Evolutionary conservation across 2,888 invertebrate genomes (phyloP).

Genomic region (Myathropa florea): DNA sequence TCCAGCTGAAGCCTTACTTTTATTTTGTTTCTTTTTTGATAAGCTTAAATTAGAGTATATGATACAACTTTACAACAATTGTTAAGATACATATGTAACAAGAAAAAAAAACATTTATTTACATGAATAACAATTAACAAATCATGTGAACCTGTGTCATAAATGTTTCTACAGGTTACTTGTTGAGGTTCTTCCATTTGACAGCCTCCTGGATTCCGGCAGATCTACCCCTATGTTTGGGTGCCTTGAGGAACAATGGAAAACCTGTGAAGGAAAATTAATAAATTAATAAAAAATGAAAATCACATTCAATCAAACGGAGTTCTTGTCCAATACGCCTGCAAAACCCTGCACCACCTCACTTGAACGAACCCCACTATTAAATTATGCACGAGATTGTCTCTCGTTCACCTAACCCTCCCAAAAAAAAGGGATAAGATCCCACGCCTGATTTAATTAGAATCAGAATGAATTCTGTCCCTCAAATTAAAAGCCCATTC

Average conservation of each 20-base stretch:
- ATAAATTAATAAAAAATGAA: neutral
- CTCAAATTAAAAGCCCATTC: slow-evolving; percentile 51
- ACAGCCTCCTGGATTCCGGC: slow-evolving; percentile 78
- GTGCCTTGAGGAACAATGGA: slow-evolving; percentile 77
- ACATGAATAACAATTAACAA: neutral
- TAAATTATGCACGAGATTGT: slow-evolving; percentile 26
- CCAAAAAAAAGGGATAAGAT: neutral
- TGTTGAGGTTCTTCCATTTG: slow-evolving; percentile 77
- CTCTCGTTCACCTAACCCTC: neutral
- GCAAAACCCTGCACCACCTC: neutral
- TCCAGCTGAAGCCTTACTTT: neutral
- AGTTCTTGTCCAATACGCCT: neutral
- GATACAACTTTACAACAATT: neutral
- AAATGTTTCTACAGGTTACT: slow-evolving; percentile 73
- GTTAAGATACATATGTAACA: neutral
- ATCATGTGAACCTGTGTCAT: neutral
- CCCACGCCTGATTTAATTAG: slow-evolving; percentile 38
- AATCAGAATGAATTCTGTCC: slow-evolving; percentile 36
- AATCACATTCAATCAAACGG: neutral
- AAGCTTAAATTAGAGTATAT: neutral
- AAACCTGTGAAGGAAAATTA: slow-evolving; percentile 74
- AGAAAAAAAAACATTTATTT: neutral
- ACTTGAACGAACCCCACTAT: neutral
- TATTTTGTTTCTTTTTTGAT: neutral
- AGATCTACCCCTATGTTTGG: slow-evolving; percentile 76